These are phyloP conservation scores for Eupithecia insigniata DNA, from an alignment of 2,888 invertebrate species.

Conservation along the genomic window DNA sequence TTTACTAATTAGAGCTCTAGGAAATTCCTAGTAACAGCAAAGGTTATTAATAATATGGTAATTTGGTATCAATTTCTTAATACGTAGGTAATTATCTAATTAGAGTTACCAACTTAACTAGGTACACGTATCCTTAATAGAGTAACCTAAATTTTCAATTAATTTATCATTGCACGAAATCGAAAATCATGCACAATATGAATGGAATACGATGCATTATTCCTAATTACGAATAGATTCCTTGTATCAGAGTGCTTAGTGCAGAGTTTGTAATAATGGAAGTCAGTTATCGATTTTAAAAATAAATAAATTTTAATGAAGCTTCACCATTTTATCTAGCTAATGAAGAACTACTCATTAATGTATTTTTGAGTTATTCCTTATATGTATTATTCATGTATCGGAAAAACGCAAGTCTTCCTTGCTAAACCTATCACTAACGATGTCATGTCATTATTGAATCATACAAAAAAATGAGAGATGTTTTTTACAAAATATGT, in stretches of 20 bases:
- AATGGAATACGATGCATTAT: not conserved
- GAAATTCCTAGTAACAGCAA: not conserved
- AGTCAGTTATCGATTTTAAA: not conserved
- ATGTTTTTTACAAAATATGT: constrained; percentile 53
- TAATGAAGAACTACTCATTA: not conserved
- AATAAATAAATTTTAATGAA: constrained; percentile 18
- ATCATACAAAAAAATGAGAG: constrained; percentile 48
- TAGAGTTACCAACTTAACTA: not conserved
- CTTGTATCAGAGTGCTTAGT: not conserved
- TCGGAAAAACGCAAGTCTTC: constrained; percentile 23
- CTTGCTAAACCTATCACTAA: constrained; percentile 8
- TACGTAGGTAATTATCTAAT: constrained; percentile 1
- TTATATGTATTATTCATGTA: too few species aligned
- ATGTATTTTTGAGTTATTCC: too few species aligned
- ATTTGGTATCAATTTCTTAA: not conserved
- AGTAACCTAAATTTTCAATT: constrained; percentile 6
- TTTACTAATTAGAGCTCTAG: not conserved
- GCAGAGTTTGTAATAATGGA: not conserved
- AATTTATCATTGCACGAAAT: constrained; percentile 24
- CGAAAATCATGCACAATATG: constrained; percentile 30
- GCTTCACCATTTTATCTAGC: constrained; percentile 25
- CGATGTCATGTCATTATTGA: constrained; percentile 8
- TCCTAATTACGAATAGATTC: not conserved
- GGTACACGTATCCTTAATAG: not conserved
- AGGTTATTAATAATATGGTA: not conserved